Evolutionary conservation across 2,113 vertebrate species (phyloP).

Genomic region (Bambusicola thoracicus): DNA sequence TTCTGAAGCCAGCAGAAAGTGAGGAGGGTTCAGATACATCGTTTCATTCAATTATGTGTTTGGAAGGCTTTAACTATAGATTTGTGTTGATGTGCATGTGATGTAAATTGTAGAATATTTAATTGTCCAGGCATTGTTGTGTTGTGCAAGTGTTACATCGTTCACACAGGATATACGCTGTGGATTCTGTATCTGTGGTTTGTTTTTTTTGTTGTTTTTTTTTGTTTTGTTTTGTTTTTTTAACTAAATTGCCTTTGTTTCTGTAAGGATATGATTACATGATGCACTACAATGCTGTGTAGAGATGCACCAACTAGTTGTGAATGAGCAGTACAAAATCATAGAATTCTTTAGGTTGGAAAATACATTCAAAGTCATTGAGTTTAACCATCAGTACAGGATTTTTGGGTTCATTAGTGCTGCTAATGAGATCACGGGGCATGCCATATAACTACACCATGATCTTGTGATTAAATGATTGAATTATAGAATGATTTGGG

Average conservation of each 20-base stretch:
- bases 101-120: background rate
- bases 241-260: background rate
- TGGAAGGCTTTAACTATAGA: background rate
- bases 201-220: background rate
- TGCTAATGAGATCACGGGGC: background rate
- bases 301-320: background rate
- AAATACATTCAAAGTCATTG: background rate
- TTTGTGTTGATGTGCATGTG: background rate
- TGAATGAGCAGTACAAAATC: background rate
- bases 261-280: background rate
- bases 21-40: background rate
- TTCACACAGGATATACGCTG: background rate
- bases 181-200: background rate
- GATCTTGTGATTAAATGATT: background rate
- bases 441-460: background rate
- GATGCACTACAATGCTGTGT: background rate
- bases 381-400: background rate
- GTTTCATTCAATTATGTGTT: background rate
- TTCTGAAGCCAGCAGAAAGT: background rate
- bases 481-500: too few species aligned
- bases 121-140: fast-evolving
- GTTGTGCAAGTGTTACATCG: fast-evolving
- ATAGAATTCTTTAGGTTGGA: background rate
- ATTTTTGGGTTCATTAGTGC: background rate
- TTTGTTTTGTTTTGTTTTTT: too few species aligned